Evolutionary conservation across 2,797 vertebrate genomes (phyloP).

Genomic region (Lycodopsis pacificus): DNA sequence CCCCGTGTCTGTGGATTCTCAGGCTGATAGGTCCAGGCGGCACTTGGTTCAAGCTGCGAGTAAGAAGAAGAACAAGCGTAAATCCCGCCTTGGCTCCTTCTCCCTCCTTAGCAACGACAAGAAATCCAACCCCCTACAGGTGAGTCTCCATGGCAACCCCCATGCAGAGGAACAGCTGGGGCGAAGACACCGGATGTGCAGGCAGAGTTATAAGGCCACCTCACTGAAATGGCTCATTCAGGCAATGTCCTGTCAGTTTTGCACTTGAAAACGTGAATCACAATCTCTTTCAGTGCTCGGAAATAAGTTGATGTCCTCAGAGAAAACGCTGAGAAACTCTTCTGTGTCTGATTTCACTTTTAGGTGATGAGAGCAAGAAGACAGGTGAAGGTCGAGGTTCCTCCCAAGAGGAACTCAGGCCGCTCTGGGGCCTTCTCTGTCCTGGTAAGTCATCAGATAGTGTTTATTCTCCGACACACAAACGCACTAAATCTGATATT

Average conservation of each 20-base stretch:
- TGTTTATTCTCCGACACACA: background rate
- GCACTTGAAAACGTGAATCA: background rate
- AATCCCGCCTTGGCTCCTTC: slow-evolving; percentile 74
- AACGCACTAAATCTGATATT: background rate
- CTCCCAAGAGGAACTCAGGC: slow-evolving; percentile 57
- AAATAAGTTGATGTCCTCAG: background rate
- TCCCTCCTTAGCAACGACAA: slow-evolving; percentile 78
- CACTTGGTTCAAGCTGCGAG: slow-evolving; percentile 68
- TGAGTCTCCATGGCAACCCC: slow-evolving; percentile 76
- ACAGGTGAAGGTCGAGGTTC: slow-evolving; percentile 65
- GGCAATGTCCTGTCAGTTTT: background rate
- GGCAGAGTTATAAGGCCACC: slow-evolving; percentile 51
- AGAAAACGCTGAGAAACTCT: background rate
- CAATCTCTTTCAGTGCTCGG: background rate
- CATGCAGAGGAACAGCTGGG: slow-evolving; percentile 57
- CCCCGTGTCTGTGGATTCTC: slow-evolving; percentile 24
- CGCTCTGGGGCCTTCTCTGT: slow-evolving; percentile 74
- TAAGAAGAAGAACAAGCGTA: slow-evolving; percentile 75
- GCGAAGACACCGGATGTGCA: slow-evolving; percentile 43
- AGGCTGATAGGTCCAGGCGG: slow-evolving; percentile 78
- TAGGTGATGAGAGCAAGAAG: slow-evolving; percentile 77
- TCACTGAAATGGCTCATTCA: slow-evolving; percentile 11
- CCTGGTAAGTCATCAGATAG: slow-evolving; percentile 63
- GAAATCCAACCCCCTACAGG: slow-evolving; percentile 73
- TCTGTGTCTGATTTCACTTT: slow-evolving; percentile 19